phyloP scores from a whole-genome alignment of 2,888 invertebrate species.

The Calameuta filiformis region DNA sequence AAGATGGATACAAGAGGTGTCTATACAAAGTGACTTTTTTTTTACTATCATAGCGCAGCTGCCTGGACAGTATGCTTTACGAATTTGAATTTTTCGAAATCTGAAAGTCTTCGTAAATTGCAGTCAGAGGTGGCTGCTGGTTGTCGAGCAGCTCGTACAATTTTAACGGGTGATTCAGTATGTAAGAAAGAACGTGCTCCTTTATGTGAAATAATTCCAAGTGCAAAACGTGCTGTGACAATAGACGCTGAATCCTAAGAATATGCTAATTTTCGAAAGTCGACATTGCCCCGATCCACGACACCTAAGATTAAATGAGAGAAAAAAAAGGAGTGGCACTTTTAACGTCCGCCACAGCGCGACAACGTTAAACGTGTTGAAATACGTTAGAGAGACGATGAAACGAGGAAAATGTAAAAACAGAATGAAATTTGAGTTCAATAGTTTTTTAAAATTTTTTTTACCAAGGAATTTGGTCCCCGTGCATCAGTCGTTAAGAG shows the following conservation, averaged over 20 bases:
- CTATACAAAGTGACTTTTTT: not conserved
- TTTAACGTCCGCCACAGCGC: not conserved
- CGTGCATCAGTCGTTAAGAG: not conserved
- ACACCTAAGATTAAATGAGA: not conserved
- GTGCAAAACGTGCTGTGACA: not conserved
- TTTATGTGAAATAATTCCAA: not conserved
- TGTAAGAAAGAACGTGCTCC: not conserved
- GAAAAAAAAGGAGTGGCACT: not conserved
- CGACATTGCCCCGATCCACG: not conserved
- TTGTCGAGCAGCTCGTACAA: not conserved
- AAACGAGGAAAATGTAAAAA: constrained; percentile 12
- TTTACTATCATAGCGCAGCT: not conserved
- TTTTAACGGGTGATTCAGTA: not conserved
- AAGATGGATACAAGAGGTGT: not conserved
- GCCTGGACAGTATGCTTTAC: not conserved
- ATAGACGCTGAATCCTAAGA: constrained; percentile 1
- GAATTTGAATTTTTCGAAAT: not conserved
- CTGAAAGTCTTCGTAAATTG: not conserved
- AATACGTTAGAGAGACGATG: constrained; percentile 10
- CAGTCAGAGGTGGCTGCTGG: not conserved
- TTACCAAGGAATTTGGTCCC: not conserved
- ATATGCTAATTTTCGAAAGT: constrained; percentile 16
- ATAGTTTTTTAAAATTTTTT: not conserved
- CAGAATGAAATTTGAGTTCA: constrained; percentile 6
- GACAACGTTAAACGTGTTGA: not conserved